phyloP scores from a whole-genome alignment of 2,113 vertebrate genomes.

The Orientallactaga bullata region DNA sequence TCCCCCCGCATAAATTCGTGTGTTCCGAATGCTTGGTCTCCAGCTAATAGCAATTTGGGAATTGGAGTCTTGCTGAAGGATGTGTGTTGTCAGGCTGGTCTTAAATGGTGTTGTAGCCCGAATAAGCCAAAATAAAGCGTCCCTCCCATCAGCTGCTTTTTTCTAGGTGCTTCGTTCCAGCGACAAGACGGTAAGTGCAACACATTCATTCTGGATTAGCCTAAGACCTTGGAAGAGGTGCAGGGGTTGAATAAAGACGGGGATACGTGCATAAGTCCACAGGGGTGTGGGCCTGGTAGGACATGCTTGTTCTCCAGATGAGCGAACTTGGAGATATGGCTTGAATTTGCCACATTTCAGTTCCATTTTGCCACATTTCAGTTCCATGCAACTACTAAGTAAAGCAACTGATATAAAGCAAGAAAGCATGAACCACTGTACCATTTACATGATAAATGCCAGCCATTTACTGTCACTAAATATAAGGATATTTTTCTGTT shows the following conservation, averaged over 20 bases:
- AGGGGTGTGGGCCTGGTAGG: neutral
- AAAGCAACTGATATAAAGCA: neutral
- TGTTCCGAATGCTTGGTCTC: too few relatives aligned
- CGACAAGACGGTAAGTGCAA: too few relatives aligned
- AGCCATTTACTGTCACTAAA: neutral
- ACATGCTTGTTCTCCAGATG: neutral
- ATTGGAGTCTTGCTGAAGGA: too few relatives aligned
- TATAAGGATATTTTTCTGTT: neutral
- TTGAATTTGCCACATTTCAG: neutral
- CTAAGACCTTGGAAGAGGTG: neutral
- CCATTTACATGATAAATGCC: neutral
- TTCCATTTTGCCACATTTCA: neutral
- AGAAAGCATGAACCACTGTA: neutral
- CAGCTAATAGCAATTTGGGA: too few relatives aligned
- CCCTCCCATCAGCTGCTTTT: too few relatives aligned
- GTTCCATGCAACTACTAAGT: neutral
- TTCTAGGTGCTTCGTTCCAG: too few relatives aligned
- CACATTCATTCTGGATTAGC: neutral
- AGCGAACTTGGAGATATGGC: neutral
- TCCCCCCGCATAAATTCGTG: too few relatives aligned
- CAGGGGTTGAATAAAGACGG: neutral
- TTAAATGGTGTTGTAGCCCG: too few relatives aligned
- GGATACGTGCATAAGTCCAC: neutral
- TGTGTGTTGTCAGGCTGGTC: too few relatives aligned
- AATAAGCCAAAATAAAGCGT: too few relatives aligned